Percentiles rank a stretch among this genome's conserved stretches.
These are phyloP conservation scores for Dysdera silvatica DNA, from an alignment of 1,140 invertebrate species.

Conservation along the genomic window DNA sequence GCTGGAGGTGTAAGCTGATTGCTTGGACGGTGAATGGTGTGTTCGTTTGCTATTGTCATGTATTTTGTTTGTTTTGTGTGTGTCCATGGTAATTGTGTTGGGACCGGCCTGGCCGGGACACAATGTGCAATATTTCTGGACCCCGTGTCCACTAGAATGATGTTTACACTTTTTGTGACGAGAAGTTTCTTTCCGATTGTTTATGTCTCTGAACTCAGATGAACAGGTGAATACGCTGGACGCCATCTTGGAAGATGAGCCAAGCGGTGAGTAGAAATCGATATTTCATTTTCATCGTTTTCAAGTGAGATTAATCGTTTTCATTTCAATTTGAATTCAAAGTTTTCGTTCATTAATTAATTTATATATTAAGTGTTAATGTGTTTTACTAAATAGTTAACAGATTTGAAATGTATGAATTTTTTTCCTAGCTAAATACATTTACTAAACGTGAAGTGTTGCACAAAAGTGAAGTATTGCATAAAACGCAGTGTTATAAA, in stretches of 20 bases:
- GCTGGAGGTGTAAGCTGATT: too few species aligned
- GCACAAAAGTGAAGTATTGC: too few species aligned
- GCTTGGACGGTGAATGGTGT: too few species aligned
- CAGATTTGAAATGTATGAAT: too few species aligned
- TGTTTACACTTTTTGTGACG: constrained; percentile 23
- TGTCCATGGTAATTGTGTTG: too few species aligned
- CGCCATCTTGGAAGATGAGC: constrained; percentile 18
- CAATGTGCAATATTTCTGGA: constrained; percentile 21
- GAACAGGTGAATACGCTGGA: constrained; percentile 39
- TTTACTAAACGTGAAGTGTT: too few species aligned
- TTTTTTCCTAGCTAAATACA: too few species aligned
- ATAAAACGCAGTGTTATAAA: too few species aligned
- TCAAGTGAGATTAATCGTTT: neutral
- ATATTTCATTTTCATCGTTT: neutral
- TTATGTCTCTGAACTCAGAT: constrained; percentile 68
- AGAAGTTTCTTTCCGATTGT: constrained; percentile 71
- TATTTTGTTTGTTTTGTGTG: too few species aligned
- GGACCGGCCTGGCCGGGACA: constrained; percentile 14
- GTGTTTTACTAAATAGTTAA: too few species aligned
- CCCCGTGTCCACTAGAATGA: constrained; percentile 22
- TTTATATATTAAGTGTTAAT: neutral
- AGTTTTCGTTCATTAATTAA: neutral
- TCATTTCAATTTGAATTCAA: neutral
- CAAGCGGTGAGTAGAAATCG: neutral
- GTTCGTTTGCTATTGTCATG: neutral